Conservation (phyloP, 2,888 invertebrate genomes). For the Microctonus aethiopoides region DNA sequence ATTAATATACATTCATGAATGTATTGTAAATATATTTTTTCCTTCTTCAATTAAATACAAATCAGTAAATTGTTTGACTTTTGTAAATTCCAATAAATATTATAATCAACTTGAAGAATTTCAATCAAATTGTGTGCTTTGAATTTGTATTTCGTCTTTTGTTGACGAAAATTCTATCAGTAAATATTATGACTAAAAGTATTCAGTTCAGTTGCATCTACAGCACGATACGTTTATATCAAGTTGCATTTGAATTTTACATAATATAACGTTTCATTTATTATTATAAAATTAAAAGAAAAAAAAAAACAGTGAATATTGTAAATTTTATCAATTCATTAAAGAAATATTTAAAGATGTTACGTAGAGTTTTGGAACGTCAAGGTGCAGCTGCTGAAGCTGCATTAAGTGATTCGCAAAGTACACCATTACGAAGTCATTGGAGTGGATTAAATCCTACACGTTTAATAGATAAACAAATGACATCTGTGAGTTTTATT, state of each 20-base stretch:
- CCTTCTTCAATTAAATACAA: neutral
- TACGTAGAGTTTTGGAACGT: slow-evolving; percentile 38
- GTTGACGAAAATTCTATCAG: neutral
- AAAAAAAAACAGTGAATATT: neutral
- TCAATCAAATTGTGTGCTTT: neutral
- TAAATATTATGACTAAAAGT: neutral
- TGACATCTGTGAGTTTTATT: slow-evolving; percentile 47
- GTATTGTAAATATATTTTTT: neutral
- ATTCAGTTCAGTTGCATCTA: neutral
- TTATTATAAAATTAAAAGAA: neutral
- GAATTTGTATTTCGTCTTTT: neutral
- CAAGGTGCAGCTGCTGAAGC: slow-evolving; percentile 21
- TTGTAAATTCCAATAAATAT: neutral
- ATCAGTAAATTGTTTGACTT: neutral
- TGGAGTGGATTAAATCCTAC: slow-evolving; percentile 40
- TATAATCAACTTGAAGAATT: neutral
- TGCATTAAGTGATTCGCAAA: slow-evolving; percentile 30
- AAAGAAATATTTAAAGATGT: slow-evolving; percentile 36
- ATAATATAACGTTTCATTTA: neutral
- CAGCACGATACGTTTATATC: neutral
- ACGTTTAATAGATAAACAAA: slow-evolving; percentile 46
- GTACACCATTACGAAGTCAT: slow-evolving; percentile 46
- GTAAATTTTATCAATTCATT: neutral
- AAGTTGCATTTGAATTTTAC: neutral
- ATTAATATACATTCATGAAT: neutral